Base-by-base conservation (phyloP, 2,113 vertebrate species). In the Phasianus colchicus region DNA sequence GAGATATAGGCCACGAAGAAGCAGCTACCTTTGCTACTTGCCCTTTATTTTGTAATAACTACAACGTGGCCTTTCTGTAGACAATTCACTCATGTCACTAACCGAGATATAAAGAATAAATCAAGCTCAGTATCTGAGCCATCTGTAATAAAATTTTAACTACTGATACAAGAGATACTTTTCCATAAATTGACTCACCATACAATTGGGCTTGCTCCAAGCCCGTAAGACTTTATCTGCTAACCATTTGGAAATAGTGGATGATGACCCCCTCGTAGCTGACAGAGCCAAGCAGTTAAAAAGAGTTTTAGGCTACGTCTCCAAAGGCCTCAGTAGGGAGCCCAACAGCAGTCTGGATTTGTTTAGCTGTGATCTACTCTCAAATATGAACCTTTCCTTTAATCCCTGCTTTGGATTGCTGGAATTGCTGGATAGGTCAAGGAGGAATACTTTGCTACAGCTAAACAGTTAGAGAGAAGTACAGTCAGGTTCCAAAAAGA, bases 151-250 rank as follows among this genome's bases (percentile, higher is more conserved):
- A 93, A 87, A 67, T 67, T 95, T 91, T 95, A 92, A 86, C 93
- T 91, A 91, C 81, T 94, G 92, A 92, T 96, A 69, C 77, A 64
- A 81, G 91, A 95, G 86, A 90, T 92, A 86, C 87, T 94, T 82
- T 77, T 60, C 67, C 65, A 94, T 91, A 93, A 95, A 93, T 71
- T 88, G 94, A 82, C 83, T 96, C 75, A 69, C 43, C 0, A 1
- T 57, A 81, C 78, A 74, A 79, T 6, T 91, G 73, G 57, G 83
- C 91, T 95, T 95, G 73, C 48, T 96, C 55, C 86, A 93, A 88
- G 78, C 65, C 88, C 80, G 67, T 80, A 91, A 94, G 86, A 73
- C 57, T 89, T 90, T 95, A 96, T 93, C 95, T 78, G 55, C 27
- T 80, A 81, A 88, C 43, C 2, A 1, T 77, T 86, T 79, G 75